Base-by-base conservation (phyloP, 2,113 vertebrate genomes). In the Atlantisia rogersi region DNA sequence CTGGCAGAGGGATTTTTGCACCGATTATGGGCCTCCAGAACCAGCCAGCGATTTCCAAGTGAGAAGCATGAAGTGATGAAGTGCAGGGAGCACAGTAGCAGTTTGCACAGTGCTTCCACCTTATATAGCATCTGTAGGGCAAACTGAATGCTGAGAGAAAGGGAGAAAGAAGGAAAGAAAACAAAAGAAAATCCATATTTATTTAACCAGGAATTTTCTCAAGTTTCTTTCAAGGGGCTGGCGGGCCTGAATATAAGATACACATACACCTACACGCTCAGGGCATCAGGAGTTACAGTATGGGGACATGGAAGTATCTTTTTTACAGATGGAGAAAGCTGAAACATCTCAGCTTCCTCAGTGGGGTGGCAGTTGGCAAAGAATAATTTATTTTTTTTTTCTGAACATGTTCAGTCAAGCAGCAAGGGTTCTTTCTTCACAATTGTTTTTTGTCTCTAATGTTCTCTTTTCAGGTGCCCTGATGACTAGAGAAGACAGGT, bases 1-100 rank as follows among this genome's bases (percentile, higher is more conserved):
- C 44, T 44, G 28, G 37, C n/a, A 21, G 68, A 52, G 32, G 9
- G 31, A 73, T 76, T 25, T 67, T 85, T 86, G 39, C 28, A 25
- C 68, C 0, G 7, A 20, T 73, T 55, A 5, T 0, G 0, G 0
- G 1, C 22, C 46, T 68, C 48, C 40, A 44, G 65, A 44, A 69
- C 35, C 75, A 64, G 50, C 12, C 63, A 58, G 32, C 29, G 50
- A 26, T 53, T 77, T 22, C 26, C 25, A 17, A 78, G 42, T 50
- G 14, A 60, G 46, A 65, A 77, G 64, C 26, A 42, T 71, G 82
- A 91, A 86, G 55, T 67, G n/a, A 89, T 68, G 42, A 83, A 92
- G 80, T 0, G 0, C 59, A 59, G 65, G 37, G 35, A 92, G 60
- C 29, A 10, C 0, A 0, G 12, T 1, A 63, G 28, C 12, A 26